A percentile compares a stretch with the other conserved stretches of the same genome.
phyloP scores from a whole-genome alignment of 2,888 invertebrate genomes.

The Xanthorhoe designata region DNA sequence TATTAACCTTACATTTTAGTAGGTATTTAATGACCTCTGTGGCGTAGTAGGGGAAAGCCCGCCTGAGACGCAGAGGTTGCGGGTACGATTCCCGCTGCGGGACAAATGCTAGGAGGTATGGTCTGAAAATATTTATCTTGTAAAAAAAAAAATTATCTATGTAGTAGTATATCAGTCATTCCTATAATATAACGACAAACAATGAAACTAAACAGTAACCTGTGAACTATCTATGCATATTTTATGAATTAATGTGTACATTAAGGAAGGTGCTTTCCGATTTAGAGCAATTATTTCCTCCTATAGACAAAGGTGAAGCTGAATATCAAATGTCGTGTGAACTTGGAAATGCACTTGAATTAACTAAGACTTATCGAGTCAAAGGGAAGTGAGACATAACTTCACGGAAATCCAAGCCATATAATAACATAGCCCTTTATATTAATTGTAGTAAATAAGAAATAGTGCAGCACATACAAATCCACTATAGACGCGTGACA shows the following conservation, averaged over 20 bases:
- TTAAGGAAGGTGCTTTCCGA: not conserved
- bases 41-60: no score
- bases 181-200: no score
- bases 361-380: not conserved
- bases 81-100: no score
- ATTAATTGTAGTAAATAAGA: not conserved
- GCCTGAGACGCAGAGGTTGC: no score
- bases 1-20: not conserved
- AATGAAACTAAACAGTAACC: no score
- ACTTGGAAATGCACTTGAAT: conserved; percentile 14
- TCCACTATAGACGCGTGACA: not conserved
- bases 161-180: no score
- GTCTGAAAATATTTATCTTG: no score
- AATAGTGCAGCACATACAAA: not conserved
- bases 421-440: not conserved
- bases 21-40: not conserved
- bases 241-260: not conserved
- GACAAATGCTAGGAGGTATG: no score
- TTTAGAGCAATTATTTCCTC: conserved; percentile 7
- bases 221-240: no score
- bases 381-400: conserved; percentile 2
- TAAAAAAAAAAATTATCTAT: no score
- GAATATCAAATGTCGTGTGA: conserved; percentile 17
- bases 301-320: conserved; percentile 24
- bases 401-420: conserved; percentile 4